Evolutionary conservation across 2,888 invertebrate species (phyloP), one percentile per base, ranked within the genome.

Genomic region (Caenorhabditis auriculariae): DNA sequence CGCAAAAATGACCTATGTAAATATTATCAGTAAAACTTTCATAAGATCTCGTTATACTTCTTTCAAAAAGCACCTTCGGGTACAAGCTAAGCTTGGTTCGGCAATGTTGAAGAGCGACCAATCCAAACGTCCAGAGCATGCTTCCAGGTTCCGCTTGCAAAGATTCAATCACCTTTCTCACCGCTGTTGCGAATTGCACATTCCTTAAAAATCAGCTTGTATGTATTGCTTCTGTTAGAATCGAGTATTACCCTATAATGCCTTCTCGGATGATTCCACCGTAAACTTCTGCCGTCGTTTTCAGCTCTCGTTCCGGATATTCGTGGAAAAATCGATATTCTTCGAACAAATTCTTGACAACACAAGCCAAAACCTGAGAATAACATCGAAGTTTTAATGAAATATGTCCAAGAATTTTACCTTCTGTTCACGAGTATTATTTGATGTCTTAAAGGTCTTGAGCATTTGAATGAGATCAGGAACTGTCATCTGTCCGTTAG

Each of bases 271-370:
- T 80, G 28, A 81, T 77, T 19, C 96, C 98, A 38, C 98, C 98
- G 83, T 98, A 98, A 1, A 98, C 86, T 80, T 94, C 93, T 1
- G 96, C 96, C 0, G 98, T 98, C 41, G 93, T 94, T 81, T 93
- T 91, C 23, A 98, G 85, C 83, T 98, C 98, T 82, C 94, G 91
- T 72, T 96, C 96, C 0, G 98, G 98, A 83, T 98, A 98, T 82
- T 96, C 93, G 1, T 94, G 93, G 82, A 98, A 98, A 84, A 96
- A 98, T 74, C 91, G 89, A 84, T 96, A 98, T 83, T 98, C 98
- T 83, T 98, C 98, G 82, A 96, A 96, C 15, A 98, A 87, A 83
- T 95, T 96, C 55, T 93, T 88, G 67, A 98, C 85, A 91, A 98
- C 95, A 81, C 96, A 98, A 42, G 89, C 89, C 84, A 93, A 95